Evolutionary conservation across 1,140 invertebrate genomes (phyloP).

Genomic region (Marisa cornuarietis): DNA sequence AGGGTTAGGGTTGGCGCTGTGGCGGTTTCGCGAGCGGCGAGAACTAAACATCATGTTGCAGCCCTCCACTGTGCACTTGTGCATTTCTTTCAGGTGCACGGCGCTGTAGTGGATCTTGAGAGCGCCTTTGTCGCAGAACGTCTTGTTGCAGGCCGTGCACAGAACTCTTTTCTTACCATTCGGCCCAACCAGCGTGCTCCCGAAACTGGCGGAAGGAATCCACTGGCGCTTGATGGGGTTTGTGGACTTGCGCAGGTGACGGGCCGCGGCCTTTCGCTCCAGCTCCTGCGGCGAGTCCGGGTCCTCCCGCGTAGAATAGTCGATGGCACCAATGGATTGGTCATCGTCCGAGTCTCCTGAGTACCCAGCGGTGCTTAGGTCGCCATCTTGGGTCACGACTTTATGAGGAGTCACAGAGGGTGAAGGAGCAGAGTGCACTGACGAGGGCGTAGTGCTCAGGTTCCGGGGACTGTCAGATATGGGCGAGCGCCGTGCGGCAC

Average conservation of each 20-base stretch:
- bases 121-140: conserved; percentile 98
- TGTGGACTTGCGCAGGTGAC: conserved; percentile 79
- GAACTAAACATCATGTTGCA: conserved; percentile 99
- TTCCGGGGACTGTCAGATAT: conserved; percentile 58
- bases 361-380: conserved; percentile 8
- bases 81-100: conserved; percentile 97
- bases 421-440: conserved; percentile 42
- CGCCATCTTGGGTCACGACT: neutral
- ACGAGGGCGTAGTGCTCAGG: conserved; percentile 52
- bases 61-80: conserved; percentile 97
- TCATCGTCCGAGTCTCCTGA: conserved; percentile 23
- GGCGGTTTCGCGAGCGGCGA: conserved; percentile 91
- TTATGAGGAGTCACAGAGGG: conserved; percentile 22
- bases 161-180: conserved; percentile 86
- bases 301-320: conserved; percentile 33
- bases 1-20: conserved; percentile 98
- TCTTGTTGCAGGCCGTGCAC: conserved; percentile 97
- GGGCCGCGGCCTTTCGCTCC: conserved; percentile 29
- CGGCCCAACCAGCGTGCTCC: conserved; percentile 60
- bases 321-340: conserved; percentile 25
- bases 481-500: conserved; percentile 30
- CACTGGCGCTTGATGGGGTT: conserved; percentile 90
- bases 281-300: conserved; percentile 18
- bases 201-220: conserved; percentile 75
- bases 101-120: conserved; percentile 99